Base-by-base conservation (phyloP, 2,888 invertebrate species). In the Quadroppia sp. region DNA sequence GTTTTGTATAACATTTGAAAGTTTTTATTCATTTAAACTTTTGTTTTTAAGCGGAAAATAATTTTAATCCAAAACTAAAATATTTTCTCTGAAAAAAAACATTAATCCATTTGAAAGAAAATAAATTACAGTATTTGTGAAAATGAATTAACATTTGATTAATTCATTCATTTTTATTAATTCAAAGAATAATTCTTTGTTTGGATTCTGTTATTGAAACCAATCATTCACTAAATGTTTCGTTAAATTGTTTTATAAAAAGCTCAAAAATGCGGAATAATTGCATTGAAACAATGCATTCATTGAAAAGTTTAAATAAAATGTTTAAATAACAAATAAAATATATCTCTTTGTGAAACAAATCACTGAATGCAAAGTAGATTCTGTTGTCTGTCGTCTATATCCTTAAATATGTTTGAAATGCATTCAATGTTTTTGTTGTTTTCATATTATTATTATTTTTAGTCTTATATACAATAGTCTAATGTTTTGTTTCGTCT, bases 241-340 rank as follows among this genome's bases (percentile, higher is more conserved):
- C 15, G 2, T 17, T 15, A 9, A 45, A 36, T 2, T 45, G 45
- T 15, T 36, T 40, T 15, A 20, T 36, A 40, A 64, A 36, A 20
- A 40, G 64, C 30, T n/a, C 64, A 64, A 13, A 64, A 40, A 64
- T 32, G 64, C 64, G 64, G 64, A 64, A 64, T 64, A 64, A 64
- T 36, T 40, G 17, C 40, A 20, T 32, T 20, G 7, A 61, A 61
- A 53, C 23, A 25, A 11, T 2, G 17, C 28, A 28, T 23, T 4
- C 0, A 56, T 9, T 56, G 11, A 13, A 17, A 17, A 45, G 11
- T 45, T 2, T 11, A 9, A 45, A 9, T 45, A 15, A 45, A 15
- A 4, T 36, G 11, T 11, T 36, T 36, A 36, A 36, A 36, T 11
- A 36, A 7, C 36, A 36, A 36, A 36, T 36, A 36, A 7, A 7